These are phyloP conservation scores for Rattus rattus DNA, from an alignment of 2,113 vertebrate species.

Conservation along the genomic window DNA sequence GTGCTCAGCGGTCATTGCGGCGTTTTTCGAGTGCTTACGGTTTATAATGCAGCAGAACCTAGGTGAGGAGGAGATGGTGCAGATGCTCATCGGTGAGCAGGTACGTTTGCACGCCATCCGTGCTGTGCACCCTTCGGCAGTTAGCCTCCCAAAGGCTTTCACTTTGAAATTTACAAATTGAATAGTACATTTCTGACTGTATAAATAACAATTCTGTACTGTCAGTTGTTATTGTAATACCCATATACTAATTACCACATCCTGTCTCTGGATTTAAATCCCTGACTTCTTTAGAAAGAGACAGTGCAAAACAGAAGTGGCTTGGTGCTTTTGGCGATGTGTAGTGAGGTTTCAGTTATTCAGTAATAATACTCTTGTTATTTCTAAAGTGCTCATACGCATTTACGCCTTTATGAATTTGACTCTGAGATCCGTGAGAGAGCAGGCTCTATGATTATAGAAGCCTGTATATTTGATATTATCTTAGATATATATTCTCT, in stretches of 20 bases:
- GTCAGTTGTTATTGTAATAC: background rate
- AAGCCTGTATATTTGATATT: background rate
- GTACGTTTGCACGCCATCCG: conserved; percentile 80
- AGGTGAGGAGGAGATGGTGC: conserved; percentile 87
- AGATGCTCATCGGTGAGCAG: conserved; percentile 93
- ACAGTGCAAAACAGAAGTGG: conserved; percentile 17
- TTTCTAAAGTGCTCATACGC: background rate
- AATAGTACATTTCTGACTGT: background rate
- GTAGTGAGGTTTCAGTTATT: conserved; percentile 10
- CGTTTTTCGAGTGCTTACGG: conserved; percentile 93
- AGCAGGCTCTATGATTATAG: background rate
- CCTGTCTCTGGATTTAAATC: background rate
- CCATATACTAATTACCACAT: background rate
- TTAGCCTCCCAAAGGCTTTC: background rate
- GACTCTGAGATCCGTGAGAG: background rate
- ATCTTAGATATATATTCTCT: conserved; percentile 20
- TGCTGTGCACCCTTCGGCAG: background rate
- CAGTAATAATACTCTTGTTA: conserved; percentile 14
- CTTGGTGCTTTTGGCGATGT: background rate
- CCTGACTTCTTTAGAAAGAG: background rate
- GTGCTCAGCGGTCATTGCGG: conserved; percentile 90
- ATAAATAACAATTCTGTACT: background rate
- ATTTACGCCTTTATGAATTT: background rate
- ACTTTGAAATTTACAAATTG: background rate
- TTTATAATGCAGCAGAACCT: conserved; percentile 90